These are phyloP conservation scores for Sylvia atricapilla DNA, from an alignment of 2,113 vertebrate genomes.

Conservation along the genomic window DNA sequence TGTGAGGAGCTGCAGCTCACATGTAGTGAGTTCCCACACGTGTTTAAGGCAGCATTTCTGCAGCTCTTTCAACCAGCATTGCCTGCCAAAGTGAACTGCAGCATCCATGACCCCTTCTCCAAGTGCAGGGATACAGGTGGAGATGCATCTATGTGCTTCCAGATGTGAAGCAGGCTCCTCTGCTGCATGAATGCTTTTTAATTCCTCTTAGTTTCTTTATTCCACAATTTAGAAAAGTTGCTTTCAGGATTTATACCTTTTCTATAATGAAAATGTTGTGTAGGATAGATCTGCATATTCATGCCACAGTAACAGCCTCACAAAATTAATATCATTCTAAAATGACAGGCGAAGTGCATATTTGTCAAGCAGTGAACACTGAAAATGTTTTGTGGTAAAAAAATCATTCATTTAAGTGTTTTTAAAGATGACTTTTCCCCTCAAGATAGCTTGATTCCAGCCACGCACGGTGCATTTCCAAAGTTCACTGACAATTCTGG, in stretches of 20 bases:
- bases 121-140: rapidly evolving
- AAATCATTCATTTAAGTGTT: not conserved
- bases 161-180: not conserved
- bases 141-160: not conserved
- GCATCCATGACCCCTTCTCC: not conserved
- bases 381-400: not conserved
- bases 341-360: not conserved
- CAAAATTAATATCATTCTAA: not conserved
- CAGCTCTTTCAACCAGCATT: not conserved
- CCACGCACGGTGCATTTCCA: rapidly evolving
- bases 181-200: not conserved
- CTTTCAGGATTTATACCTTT: not conserved
- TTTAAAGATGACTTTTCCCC: not conserved
- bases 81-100: not conserved
- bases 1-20: not conserved
- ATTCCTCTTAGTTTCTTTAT: not conserved
- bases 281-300: not conserved
- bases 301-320: not conserved
- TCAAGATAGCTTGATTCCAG: not conserved
- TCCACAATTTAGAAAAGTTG: not conserved
- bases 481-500: not conserved
- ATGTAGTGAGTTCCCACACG: rapidly evolving
- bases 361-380: not conserved
- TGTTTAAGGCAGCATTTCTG: not conserved
- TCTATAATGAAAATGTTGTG: not conserved